A percentile compares a stretch with the other conserved stretches of the same genome.
phyloP scores from a whole-genome alignment of 2,113 vertebrate species.

The Balaeniceps rex region DNA sequence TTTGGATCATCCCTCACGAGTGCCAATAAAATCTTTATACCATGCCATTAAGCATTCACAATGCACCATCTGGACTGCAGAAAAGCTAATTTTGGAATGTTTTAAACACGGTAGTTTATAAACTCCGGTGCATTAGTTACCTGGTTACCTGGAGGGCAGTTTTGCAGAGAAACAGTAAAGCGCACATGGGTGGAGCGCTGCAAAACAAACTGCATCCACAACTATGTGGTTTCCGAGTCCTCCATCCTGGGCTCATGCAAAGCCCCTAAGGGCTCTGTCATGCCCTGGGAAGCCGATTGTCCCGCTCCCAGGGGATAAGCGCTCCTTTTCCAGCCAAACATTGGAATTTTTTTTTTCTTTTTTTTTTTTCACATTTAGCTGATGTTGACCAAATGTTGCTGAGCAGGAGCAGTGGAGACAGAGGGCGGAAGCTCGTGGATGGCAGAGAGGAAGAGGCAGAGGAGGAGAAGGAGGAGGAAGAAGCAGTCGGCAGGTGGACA shows the following conservation, averaged over 20 bases:
- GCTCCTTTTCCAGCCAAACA: not conserved
- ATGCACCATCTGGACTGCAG: slow-evolving; percentile 27
- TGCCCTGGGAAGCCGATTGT: not conserved
- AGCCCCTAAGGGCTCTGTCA: fast-evolving
- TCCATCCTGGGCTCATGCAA: not conserved
- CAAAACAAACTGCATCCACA: not conserved
- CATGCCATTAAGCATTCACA: not conserved
- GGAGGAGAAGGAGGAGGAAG: not conserved
- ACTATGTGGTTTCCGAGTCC: fast-evolving
- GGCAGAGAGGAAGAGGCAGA: not conserved
- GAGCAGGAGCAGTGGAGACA: fast-evolving
- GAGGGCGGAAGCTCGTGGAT: not conserved
- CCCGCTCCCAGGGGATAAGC: not conserved
- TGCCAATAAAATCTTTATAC: slow-evolving; percentile 7
- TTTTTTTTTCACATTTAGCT: not conserved
- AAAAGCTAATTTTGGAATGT: slow-evolving; percentile 18
- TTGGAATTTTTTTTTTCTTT: not conserved
- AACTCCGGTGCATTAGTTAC: not conserved
- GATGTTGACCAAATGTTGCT: not conserved
- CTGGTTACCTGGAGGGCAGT: not conserved
- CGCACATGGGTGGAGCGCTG: fast-evolving
- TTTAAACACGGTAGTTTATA: not conserved
- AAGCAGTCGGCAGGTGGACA: not conserved
- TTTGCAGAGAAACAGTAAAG: not conserved
- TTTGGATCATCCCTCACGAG: not conserved